These are phyloP conservation scores for Hippoglossus stenolepis DNA, from an alignment of 2,113 vertebrate species.

Conservation along the genomic window DNA sequence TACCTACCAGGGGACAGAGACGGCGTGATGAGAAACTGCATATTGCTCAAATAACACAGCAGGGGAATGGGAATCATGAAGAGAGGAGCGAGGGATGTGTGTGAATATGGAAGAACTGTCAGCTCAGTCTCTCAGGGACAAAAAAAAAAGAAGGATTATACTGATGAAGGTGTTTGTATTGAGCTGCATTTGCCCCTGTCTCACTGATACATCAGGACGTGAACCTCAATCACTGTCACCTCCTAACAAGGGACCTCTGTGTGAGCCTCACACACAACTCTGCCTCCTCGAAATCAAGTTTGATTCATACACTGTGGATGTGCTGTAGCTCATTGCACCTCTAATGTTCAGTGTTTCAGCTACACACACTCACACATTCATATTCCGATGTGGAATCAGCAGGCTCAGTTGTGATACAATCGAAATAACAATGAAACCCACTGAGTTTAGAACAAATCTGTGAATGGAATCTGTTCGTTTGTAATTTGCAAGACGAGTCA, in stretches of 20 bases:
- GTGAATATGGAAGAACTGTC: conserved; percentile 11
- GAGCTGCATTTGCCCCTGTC: conserved; percentile 33
- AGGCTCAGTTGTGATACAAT: background rate
- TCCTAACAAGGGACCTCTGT: conserved; percentile 60
- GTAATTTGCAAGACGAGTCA: no score
- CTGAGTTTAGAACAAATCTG: background rate
- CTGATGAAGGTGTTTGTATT: conserved; percentile 22
- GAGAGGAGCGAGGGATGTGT: conserved; percentile 9
- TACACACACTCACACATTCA: conserved; percentile 5
- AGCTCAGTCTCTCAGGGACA: conserved; percentile 6
- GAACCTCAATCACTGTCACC: conserved; percentile 63
- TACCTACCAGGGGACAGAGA: background rate
- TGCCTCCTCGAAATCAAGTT: background rate
- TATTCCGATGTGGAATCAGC: background rate
- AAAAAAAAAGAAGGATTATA: background rate
- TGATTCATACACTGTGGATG: background rate
- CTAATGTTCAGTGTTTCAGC: background rate
- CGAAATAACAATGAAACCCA: background rate
- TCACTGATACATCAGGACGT: conserved; percentile 27
- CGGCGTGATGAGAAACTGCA: background rate
- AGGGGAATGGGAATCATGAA: background rate
- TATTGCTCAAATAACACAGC: background rate
- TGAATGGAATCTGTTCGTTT: background rate
- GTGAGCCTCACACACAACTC: conserved; percentile 43
- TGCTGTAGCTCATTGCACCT: conserved; percentile 12